Evolutionary conservation across 1,140 invertebrate species (phyloP).

Genomic region (Macrotrachela quadricornifera): DNA sequence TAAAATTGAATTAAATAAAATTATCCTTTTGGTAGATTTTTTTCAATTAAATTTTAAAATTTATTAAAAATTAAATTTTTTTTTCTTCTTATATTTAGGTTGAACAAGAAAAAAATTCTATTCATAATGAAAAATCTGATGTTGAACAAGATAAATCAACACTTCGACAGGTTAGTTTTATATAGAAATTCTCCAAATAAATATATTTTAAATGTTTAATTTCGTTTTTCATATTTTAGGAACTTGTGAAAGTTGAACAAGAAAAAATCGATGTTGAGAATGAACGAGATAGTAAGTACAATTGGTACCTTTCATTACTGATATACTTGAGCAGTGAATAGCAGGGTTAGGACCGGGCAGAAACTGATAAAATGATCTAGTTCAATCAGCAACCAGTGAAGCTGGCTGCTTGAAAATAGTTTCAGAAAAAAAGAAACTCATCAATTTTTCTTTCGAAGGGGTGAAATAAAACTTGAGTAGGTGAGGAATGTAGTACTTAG

Average conservation of each 20-base stretch:
- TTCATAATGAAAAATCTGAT: constrained; percentile 24
- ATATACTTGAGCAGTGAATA: not conserved
- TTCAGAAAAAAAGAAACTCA: not conserved
- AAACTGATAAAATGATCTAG: not conserved
- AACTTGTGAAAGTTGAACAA: constrained; percentile 29
- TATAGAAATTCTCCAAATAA: too few relatives aligned
- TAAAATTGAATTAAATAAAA: constrained; percentile 30
- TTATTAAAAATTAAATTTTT: not conserved
- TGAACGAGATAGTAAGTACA: constrained; percentile 11
- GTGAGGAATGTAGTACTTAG: too few relatives aligned
- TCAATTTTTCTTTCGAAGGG: not conserved
- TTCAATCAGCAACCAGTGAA: not conserved
- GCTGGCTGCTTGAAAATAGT: not conserved
- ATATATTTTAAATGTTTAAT: too few relatives aligned
- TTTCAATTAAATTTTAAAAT: not conserved
- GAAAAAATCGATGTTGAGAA: constrained; percentile 31
- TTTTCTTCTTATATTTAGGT: constrained; percentile 13
- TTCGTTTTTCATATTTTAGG: too few relatives aligned
- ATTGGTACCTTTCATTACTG: not conserved
- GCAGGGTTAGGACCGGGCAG: not conserved
- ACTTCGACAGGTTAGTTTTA: too few relatives aligned
- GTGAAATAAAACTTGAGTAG: too few relatives aligned
- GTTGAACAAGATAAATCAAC: constrained; percentile 26
- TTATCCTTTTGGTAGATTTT: constrained; percentile 22
- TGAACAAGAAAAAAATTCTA: constrained; percentile 22